Conservation (phyloP, 2,888 invertebrate species). For the Entomobrya multifasciata region DNA sequence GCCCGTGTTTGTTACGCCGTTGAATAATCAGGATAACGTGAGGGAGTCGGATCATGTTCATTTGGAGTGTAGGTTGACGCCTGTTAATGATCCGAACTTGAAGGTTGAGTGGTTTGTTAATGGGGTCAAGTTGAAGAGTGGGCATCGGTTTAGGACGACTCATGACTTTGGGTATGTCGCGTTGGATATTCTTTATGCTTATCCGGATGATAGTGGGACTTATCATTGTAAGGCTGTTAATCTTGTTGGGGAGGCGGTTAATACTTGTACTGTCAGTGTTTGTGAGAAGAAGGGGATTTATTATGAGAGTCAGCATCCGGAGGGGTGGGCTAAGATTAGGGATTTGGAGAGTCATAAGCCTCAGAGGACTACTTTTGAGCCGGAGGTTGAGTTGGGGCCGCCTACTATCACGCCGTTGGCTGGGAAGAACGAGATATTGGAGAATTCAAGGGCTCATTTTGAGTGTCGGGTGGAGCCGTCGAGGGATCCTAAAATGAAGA, state of each 20-base stretch:
- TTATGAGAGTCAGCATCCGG: conserved; percentile 94
- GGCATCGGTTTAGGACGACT: conserved; percentile 94
- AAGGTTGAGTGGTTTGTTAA: conserved; percentile 98
- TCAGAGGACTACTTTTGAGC: conserved; percentile 89
- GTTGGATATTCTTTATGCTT: conserved; percentile 94
- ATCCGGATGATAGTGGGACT: conserved; percentile 95
- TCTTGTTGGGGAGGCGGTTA: conserved; percentile 94
- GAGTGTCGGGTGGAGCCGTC: conserved; percentile 94
- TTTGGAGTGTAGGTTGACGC: conserved; percentile 90
- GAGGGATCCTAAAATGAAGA: conserved; percentile 95
- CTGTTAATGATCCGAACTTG: conserved; percentile 94
- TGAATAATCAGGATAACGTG: conserved; percentile 90
- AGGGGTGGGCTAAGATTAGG: conserved; percentile 93
- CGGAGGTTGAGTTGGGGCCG: conserved; percentile 87
- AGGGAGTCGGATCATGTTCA: conserved; percentile 95
- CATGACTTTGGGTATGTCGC: conserved; percentile 97
- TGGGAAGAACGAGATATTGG: conserved; percentile 88
- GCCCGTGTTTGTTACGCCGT: conserved; percentile 93
- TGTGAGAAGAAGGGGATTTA: conserved; percentile 88
- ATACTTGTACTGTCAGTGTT: conserved; percentile 92
- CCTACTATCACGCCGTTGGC: conserved; percentile 91
- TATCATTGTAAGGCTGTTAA: conserved; percentile 95
- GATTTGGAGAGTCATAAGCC: conserved; percentile 94
- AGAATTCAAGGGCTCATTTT: conserved; percentile 95
- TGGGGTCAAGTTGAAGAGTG: conserved; percentile 92